Conservation (phyloP, 1,140 invertebrate genomes). For the Venustaconcha ellipsiformis region DNA sequence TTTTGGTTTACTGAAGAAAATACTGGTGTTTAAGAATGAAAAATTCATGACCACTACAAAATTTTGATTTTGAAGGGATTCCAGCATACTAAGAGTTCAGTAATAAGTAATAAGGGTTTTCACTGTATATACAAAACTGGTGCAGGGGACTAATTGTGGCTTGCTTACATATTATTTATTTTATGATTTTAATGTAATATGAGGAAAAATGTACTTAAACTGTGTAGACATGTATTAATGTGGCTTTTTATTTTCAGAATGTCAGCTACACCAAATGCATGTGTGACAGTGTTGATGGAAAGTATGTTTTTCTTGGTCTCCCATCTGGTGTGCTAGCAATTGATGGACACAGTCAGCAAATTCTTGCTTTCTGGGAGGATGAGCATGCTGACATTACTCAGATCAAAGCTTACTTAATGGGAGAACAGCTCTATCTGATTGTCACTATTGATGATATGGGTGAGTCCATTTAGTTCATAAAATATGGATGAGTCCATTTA, state of each 20-base stretch:
- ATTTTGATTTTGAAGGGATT: too few relatives aligned
- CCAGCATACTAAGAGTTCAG: too few relatives aligned
- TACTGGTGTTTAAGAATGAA: too few relatives aligned
- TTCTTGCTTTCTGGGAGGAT: slow-evolving; percentile 55
- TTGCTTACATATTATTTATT: too few relatives aligned
- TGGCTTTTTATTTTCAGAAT: slow-evolving; percentile 34
- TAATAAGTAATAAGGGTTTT: too few relatives aligned
- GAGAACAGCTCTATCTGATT: slow-evolving; percentile 46
- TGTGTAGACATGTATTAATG: background rate
- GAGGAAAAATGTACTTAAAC: background rate
- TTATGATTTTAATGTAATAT: background rate
- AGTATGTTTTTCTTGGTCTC: slow-evolving; percentile 60
- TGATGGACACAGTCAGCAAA: slow-evolving; percentile 44
- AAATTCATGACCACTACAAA: too few relatives aligned
- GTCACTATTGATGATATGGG: slow-evolving; percentile 63
- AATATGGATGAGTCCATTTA: slow-evolving; percentile 51
- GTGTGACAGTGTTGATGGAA: slow-evolving; percentile 51
- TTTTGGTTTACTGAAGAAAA: too few relatives aligned
- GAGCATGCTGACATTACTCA: slow-evolving; percentile 52
- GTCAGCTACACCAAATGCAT: slow-evolving; percentile 40
- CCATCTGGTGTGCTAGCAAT: slow-evolving; percentile 54
- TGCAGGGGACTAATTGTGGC: too few relatives aligned
- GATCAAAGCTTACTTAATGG: slow-evolving; percentile 46
- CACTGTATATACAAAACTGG: too few relatives aligned
- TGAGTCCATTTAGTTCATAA: slow-evolving; percentile 22